Conservation (phyloP, 2,113 vertebrate species). For the Cyanoderma ruficeps region DNA sequence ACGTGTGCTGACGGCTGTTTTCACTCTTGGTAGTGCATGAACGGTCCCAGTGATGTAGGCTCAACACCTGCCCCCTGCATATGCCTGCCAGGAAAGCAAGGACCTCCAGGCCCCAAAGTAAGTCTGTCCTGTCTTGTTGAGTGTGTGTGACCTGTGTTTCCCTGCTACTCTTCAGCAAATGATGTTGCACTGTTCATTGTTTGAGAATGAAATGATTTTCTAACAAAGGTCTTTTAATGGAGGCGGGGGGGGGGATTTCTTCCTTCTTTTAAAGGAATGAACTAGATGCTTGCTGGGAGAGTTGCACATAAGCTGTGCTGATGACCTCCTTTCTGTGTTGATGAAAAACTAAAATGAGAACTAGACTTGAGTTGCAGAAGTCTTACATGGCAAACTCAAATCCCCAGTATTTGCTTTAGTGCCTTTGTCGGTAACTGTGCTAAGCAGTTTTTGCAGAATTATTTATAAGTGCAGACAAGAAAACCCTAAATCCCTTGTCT, state of each 20-base stretch:
- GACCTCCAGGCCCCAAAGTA: slow-evolving; percentile 84
- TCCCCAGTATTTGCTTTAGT: background rate
- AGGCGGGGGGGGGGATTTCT: fast-evolving
- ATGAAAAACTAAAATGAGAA: background rate
- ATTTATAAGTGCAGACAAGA: background rate
- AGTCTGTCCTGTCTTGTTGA: slow-evolving; percentile 21
- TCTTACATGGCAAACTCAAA: background rate
- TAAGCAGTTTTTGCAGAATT: background rate
- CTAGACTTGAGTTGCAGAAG: background rate
- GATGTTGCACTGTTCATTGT: background rate
- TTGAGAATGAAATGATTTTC: background rate
- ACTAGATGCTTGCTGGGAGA: background rate
- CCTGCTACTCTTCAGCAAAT: background rate
- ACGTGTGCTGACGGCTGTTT: background rate
- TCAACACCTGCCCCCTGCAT: slow-evolving; percentile 85
- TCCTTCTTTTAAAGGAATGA: background rate
- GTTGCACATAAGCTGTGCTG: background rate
- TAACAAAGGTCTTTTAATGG: background rate
- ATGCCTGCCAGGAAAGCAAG: slow-evolving; percentile 88
- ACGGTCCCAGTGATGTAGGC: slow-evolving; percentile 83
- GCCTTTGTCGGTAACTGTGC: background rate
- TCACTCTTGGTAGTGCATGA: slow-evolving; percentile 81
- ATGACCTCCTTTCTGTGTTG: background rate
- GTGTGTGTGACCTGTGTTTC: background rate
- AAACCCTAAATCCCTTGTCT: background rate